Percentiles rank a stretch among this genome's conserved stretches.
phyloP scores from a whole-genome alignment of 2,113 vertebrate genomes.

The Amazona guildingii region DNA sequence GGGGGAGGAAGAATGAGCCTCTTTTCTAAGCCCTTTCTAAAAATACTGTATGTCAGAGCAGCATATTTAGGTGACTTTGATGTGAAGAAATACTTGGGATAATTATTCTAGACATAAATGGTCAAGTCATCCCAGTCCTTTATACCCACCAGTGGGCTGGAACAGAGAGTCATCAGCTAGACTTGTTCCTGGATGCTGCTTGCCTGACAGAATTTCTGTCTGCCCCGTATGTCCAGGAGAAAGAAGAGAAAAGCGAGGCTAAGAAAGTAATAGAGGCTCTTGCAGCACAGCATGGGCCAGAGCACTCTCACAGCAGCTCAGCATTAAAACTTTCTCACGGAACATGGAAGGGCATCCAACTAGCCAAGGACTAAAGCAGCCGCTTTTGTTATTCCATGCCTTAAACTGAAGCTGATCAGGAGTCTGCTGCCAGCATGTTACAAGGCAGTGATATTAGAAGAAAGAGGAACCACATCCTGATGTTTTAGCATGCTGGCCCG shows the following conservation, averaged over 20 bases:
- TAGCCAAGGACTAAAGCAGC: background rate
- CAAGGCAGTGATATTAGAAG: background rate
- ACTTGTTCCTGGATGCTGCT: background rate
- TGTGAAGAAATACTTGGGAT: background rate
- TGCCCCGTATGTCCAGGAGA: background rate
- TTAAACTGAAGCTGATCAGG: background rate
- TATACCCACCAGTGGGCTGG: background rate
- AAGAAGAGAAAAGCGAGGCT: background rate
- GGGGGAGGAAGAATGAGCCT: background rate
- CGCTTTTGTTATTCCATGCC: background rate
- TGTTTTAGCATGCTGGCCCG: background rate
- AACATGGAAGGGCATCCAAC: background rate
- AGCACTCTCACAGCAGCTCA: background rate
- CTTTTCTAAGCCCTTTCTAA: background rate
- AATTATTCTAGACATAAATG: background rate
- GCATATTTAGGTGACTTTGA: background rate
- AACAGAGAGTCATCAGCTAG: background rate
- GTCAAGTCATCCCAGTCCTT: background rate
- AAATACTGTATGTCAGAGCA: background rate
- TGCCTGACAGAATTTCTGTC: background rate
- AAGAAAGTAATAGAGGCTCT: background rate
- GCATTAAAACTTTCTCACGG: background rate
- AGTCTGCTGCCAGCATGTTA: background rate
- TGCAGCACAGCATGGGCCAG: background rate
- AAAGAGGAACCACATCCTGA: background rate